Base-by-base conservation (phyloP, 1,140 invertebrate species). In the Akabosia matsudoensis region DNA sequence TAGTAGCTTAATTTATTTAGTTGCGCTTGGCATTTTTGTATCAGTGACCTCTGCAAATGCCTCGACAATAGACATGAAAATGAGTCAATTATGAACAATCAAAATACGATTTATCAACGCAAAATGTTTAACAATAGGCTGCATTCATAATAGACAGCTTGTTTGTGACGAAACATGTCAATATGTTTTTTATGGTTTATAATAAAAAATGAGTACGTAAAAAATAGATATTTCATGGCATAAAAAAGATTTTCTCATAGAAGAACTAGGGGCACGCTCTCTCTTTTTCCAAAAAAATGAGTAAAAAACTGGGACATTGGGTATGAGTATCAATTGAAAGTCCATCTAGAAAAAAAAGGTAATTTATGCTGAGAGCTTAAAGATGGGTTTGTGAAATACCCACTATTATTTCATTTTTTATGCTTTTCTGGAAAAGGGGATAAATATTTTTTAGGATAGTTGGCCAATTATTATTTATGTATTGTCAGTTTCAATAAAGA, bases 51-150 rank as follows among this genome's bases (percentile, higher is more conserved):
- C n/a, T n/a, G n/a, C n/a, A n/a, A n/a, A n/a, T n/a, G n/a, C n/a
- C n/a, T n/a, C n/a, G 7, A 67, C 4, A 67, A 67, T 67, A 67
- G 61, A 67, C 61, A 67, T n/a, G 10, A 22, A 67, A 76, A 72
- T 34, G 54, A 73, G 45, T 76, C 70, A 70, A 76, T 76, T 71
- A 76, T 73, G 30, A 76, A 61, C 75, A 72, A 76, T 76, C 75
- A 76, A 76, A 76, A 73, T 76, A 76, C 75, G 75, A 76, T 76
- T 76, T 70, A 76, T 76, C 75, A 76, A 76, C 10, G 24, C 22
- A 67, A 30, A 30, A 30, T 7, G 10, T 30, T 67, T 2, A 67
- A 67, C 24, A 75, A 75, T 70, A 26, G 45, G 34, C 61, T n/a
- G 34, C 54, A 34, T 52, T 22, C 24, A 70, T 34, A 18, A 67